A percentile compares a stretch with the other conserved stretches of the same genome.
Evolutionary conservation across 2,797 vertebrate species (phyloP).

Genomic region (Bradypus variegatus): DNA sequence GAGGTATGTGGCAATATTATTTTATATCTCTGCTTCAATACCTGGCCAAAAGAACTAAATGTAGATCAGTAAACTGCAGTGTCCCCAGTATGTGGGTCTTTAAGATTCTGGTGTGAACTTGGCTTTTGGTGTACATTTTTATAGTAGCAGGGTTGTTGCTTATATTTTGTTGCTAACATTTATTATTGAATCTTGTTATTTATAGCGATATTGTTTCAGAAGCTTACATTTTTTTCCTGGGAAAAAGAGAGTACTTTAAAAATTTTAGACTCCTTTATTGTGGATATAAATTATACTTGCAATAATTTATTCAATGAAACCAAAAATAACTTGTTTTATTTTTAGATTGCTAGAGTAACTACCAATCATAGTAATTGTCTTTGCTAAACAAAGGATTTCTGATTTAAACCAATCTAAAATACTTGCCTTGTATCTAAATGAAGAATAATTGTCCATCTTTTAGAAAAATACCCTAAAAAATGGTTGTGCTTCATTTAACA

Average conservation of each 20-base stretch:
- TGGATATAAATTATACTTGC: conserved; percentile 30
- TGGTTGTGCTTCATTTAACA: conserved; percentile 41
- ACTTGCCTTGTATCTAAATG: conserved; percentile 32
- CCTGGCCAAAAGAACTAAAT: conserved; percentile 17
- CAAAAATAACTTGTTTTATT: conserved; percentile 51
- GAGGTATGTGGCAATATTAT: conserved; percentile 3
- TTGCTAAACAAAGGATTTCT: conserved; percentile 43
- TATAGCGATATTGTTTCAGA: conserved; percentile 37
- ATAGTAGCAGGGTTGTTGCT: background rate
- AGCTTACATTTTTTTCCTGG: background rate
- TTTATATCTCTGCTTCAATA: conserved; percentile 41
- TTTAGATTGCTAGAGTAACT: conserved; percentile 25
- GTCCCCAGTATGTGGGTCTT: conserved; percentile 22
- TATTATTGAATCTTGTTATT: conserved; percentile 42
- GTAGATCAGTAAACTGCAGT: conserved; percentile 37
- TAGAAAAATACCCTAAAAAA: conserved; percentile 24
- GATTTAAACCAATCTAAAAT: conserved; percentile 44
- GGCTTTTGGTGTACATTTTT: conserved; percentile 42
- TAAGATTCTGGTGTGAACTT: conserved; percentile 34
- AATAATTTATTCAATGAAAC: conserved; percentile 44
- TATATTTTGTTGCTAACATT: background rate
- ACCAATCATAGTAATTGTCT: conserved; percentile 17
- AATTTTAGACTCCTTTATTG: conserved; percentile 36
- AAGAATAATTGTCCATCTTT: conserved; percentile 13
- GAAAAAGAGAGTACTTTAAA: background rate